Evolutionary conservation across 2,113 vertebrate genomes (phyloP).

Genomic region (Illadopsis cleaveri): DNA sequence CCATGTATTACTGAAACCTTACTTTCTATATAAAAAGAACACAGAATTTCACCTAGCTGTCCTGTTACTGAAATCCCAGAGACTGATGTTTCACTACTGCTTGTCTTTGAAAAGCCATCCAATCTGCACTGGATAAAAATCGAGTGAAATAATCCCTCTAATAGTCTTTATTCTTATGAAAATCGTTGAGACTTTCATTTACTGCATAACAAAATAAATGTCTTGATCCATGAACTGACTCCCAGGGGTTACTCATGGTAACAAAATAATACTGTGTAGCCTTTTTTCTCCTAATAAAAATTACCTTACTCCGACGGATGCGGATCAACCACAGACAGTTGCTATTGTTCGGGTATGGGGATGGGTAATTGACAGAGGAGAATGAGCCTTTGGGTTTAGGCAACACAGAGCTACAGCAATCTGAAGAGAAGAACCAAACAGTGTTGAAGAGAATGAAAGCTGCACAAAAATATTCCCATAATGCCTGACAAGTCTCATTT

Average conservation of each 20-base stretch:
- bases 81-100: not conserved
- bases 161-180: not conserved
- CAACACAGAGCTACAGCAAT: conserved; percentile 60
- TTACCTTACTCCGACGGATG: conserved; percentile 52
- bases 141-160: not conserved
- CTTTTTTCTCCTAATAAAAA: not conserved
- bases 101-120: not conserved
- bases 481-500: not conserved
- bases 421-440: conserved; percentile 41
- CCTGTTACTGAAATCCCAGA: not conserved
- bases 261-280: not conserved
- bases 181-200: not conserved
- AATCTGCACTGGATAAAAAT: not conserved
- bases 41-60: not conserved
- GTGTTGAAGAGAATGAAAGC: not conserved
- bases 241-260: not conserved
- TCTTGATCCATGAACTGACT: not conserved
- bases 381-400: conserved; percentile 30
- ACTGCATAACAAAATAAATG: not conserved
- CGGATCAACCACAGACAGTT: conserved; percentile 67
- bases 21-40: not conserved
- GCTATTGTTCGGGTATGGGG: conserved; percentile 35
- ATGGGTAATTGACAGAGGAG: conserved; percentile 55
- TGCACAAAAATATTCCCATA: not conserved
- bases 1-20: not conserved